phyloP scores from a whole-genome alignment of 2,797 vertebrate species.

The Lycodopsis pacificus region DNA sequence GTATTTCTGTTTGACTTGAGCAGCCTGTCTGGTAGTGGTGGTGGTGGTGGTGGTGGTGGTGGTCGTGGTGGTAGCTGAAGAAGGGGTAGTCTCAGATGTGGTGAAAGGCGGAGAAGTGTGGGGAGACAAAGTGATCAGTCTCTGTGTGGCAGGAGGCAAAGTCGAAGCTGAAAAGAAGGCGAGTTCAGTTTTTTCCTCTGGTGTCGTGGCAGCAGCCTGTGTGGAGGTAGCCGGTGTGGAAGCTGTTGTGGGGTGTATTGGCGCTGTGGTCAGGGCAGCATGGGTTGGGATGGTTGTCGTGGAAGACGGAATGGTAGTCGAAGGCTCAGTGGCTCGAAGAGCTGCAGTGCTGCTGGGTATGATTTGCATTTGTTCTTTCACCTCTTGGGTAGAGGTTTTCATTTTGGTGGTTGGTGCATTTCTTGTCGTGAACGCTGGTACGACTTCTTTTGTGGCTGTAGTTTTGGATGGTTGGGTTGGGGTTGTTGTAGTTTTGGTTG shows the following conservation, averaged over 20 bases:
- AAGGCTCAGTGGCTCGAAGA: constrained; percentile 19
- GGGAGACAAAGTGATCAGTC: constrained; percentile 16
- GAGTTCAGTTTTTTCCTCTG: constrained; percentile 29
- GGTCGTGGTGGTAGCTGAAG: constrained; percentile 30
- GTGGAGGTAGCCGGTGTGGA: constrained; percentile 25
- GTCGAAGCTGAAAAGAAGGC: constrained; percentile 7
- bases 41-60: not conserved
- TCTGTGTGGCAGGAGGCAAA: constrained; percentile 47
- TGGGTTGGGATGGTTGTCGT: constrained; percentile 27
- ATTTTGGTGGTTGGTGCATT: constrained; percentile 13
- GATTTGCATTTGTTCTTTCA: constrained; percentile 35
- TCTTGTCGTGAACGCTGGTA: constrained; percentile 16
- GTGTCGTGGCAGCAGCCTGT: constrained; percentile 33
- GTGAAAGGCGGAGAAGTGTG: constrained; percentile 31
- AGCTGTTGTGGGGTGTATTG: constrained; percentile 17
- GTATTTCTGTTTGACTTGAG: constrained; percentile 66
- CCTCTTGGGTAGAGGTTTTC: constrained; percentile 31
- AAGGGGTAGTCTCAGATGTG: constrained; percentile 33
- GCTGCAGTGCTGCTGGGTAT: constrained; percentile 14
- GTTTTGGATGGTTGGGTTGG: constrained; percentile 30
- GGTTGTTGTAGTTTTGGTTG: constrained; percentile 26
- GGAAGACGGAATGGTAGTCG: constrained; percentile 20
- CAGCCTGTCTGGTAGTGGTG: constrained; percentile 16
- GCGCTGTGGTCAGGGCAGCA: constrained; percentile 13
- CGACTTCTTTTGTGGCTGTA: constrained; percentile 17